Evolutionary conservation across 2,888 invertebrate genomes (phyloP).

Genomic region (Rotaria socialis): DNA sequence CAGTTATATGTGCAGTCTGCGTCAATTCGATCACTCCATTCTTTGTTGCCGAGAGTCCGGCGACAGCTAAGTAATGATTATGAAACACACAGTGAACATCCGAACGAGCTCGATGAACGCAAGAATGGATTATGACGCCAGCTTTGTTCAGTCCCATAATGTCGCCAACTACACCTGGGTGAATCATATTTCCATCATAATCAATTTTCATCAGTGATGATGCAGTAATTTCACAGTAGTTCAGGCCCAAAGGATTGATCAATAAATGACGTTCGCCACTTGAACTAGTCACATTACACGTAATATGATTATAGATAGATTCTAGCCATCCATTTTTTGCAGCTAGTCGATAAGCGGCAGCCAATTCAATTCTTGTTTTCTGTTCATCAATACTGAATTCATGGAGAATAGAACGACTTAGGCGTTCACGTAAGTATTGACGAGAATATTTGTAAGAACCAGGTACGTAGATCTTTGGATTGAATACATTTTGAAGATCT

Average conservation of each 20-base stretch:
- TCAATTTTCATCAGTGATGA: slow-evolving; percentile 82
- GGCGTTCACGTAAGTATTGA: slow-evolving; percentile 9
- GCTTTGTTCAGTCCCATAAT: slow-evolving; percentile 46
- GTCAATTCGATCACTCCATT: not conserved
- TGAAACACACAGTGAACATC: slow-evolving; percentile 47
- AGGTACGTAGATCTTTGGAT: slow-evolving; percentile 7
- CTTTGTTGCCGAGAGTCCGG: not conserved
- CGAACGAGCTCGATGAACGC: slow-evolving; percentile 43
- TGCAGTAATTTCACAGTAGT: slow-evolving; percentile 90
- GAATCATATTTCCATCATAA: slow-evolving; percentile 56
- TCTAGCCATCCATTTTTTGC: slow-evolving; percentile 95
- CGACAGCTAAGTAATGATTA: slow-evolving; percentile 42
- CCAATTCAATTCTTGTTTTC: slow-evolving; percentile 66
- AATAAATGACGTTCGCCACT: slow-evolving; percentile 88
- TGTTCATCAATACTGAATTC: slow-evolving; percentile 25
- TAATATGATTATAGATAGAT: slow-evolving; percentile 81
- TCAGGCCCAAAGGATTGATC: slow-evolving; percentile 73
- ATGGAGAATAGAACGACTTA: slow-evolving; percentile 18
- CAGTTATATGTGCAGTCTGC: slow-evolving; percentile 56
- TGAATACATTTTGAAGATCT: slow-evolving; percentile 20
- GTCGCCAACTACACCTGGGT: slow-evolving; percentile 42
- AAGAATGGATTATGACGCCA: slow-evolving; percentile 46
- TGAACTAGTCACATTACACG: slow-evolving; percentile 62
- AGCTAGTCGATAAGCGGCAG: slow-evolving; percentile 85
- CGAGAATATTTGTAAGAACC: slow-evolving; percentile 11